phyloP scores from a whole-genome alignment of 1,140 invertebrate genomes.

The Eufriesea mexicana region DNA sequence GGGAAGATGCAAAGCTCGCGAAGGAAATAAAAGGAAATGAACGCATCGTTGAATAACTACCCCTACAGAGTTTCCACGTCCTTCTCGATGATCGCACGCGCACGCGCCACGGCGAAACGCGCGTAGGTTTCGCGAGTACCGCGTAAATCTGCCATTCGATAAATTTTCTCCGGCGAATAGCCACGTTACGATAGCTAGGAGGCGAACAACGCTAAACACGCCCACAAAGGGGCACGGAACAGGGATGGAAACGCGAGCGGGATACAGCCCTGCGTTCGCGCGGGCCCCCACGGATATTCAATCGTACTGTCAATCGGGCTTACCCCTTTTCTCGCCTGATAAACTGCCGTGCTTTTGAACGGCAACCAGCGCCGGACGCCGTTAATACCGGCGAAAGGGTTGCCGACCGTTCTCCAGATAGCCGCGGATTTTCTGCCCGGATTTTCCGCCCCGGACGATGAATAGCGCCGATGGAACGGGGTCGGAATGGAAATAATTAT shows the following conservation, averaged over 20 bases:
- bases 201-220: conserved; percentile 32
- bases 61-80: too few relatives aligned
- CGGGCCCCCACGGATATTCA: conserved; percentile 9
- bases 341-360: conserved; percentile 16
- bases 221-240: neutral
- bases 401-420: neutral
- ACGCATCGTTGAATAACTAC: too few relatives aligned
- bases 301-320: conserved; percentile 27
- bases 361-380: neutral
- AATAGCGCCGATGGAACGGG: neutral
- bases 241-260: neutral
- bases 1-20: too few relatives aligned
- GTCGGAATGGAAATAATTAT: conserved; percentile 19
- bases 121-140: neutral
- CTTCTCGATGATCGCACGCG: too few relatives aligned
- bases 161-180: conserved; percentile 10
- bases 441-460: neutral
- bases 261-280: neutral
- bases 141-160: conserved; percentile 24
- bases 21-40: too few relatives aligned
- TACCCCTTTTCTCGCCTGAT: conserved; percentile 15
- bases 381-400: conserved; percentile 19
- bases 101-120: neutral
- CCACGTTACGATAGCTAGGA: conserved; percentile 10
- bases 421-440: neutral